Percentiles rank a stretch among this genome's conserved stretches.
These are phyloP conservation scores for Cheiracanthium punctorium DNA, from an alignment of 2,888 invertebrate genomes.

Conservation along the genomic window DNA sequence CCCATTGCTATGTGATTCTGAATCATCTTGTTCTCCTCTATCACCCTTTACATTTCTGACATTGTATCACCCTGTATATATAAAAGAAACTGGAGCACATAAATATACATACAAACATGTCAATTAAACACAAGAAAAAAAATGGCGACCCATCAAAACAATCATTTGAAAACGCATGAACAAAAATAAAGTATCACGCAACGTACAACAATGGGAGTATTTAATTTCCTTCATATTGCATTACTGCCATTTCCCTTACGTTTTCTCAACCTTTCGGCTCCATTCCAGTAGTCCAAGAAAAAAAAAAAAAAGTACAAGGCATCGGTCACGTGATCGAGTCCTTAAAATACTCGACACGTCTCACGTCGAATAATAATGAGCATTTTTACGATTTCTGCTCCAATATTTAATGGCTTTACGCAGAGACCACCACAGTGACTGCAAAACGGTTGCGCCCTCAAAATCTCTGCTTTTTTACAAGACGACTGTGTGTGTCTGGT, in stretches of 20 bases:
- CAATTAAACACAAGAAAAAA: too few relatives aligned
- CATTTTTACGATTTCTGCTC: slow-evolving; percentile 48
- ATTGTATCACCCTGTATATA: too few relatives aligned
- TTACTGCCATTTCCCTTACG: background rate
- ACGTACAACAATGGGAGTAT: too few relatives aligned
- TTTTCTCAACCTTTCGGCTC: background rate
- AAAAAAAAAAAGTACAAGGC: slow-evolving; percentile 14
- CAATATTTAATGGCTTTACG: slow-evolving; percentile 47
- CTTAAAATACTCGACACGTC: slow-evolving; percentile 60
- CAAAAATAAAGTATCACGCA: too few relatives aligned
- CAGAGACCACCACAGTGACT: slow-evolving; percentile 41
- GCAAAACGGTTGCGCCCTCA: slow-evolving; percentile 21
- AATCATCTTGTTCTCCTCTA: too few relatives aligned
- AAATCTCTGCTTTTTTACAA: background rate
- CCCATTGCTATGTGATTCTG: too few relatives aligned
- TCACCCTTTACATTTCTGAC: too few relatives aligned
- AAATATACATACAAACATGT: too few relatives aligned
- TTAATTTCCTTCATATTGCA: background rate
- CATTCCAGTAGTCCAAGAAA: slow-evolving; percentile 43
- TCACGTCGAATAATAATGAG: slow-evolving; percentile 56
- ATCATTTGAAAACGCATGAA: too few relatives aligned
- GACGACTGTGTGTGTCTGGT: background rate
- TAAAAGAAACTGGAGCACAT: too few relatives aligned
- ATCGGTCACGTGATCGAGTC: slow-evolving; percentile 38
- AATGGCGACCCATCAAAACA: too few relatives aligned